Evolutionary conservation across 2,888 invertebrate species (phyloP), one percentile per base, ranked within the genome.

Genomic region (Noctua fimbriata): DNA sequence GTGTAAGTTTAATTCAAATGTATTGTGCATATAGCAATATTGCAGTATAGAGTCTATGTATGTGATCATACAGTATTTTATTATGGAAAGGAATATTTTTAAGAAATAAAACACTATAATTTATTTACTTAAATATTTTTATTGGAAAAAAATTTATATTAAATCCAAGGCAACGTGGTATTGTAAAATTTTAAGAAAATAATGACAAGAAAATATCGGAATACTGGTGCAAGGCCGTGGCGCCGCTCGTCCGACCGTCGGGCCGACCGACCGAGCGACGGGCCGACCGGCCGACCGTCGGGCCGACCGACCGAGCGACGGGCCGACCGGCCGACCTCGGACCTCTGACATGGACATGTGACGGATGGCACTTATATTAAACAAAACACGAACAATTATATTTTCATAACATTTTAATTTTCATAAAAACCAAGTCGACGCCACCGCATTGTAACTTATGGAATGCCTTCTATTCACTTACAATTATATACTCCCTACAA

Each of bases 151-250:
- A 94, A 93, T 92, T 95, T 95, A 95, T 96, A 94, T 95, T 96
- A 96, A 93, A 95, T 95, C 95, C 96, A 97, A 97, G 97, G 97
- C 97, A 97, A 97, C 97, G 94, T 95, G 97, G 97, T 97, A 96
- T 96, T 90, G 95, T 95, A 96, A 95, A 95, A 95, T 93, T 94
- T 95, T 94, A 93, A 94, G 94, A 93, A 93, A 93, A 93, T 92
- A 94, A 94, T 93, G 94, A 94, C 94, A 93, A 92, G 93, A 93
- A 79, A 87, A 86, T 83, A 86, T 88, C 79, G 87, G 90, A 85
- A 86, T 88, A 89, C 88, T 84, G 86, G 87, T 88, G 85, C 76
- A 75, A 81, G 82, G 83, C 75, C 73, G 86, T 75, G 81, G 82
- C 82, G 76, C 55, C 76, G 79, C 80, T 81, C 75, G 81, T 71